These are phyloP conservation scores for Neomicropteryx cornuta DNA, from an alignment of 1,140 invertebrate genomes.

Conservation along the genomic window DNA sequence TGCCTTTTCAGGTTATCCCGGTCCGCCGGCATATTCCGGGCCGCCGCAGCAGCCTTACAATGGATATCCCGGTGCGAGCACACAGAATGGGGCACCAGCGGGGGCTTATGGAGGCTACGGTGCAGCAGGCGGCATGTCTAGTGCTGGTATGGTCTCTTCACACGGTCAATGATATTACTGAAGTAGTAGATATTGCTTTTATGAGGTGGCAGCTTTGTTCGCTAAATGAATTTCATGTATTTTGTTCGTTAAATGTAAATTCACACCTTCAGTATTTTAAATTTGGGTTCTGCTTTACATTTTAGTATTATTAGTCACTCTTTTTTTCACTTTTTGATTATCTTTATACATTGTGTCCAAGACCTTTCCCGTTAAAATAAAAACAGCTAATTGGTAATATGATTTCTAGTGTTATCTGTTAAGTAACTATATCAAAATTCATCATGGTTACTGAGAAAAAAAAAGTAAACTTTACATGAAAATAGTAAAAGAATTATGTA, in stretches of 20 bases:
- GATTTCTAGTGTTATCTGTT: too few species aligned
- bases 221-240: not conserved
- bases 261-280: slow-evolving; percentile 4
- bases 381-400: too few species aligned
- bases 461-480: too few species aligned
- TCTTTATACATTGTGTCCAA: too few species aligned
- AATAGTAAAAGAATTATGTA: too few species aligned
- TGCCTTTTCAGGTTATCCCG: slow-evolving; percentile 18
- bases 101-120: slow-evolving; percentile 14
- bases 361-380: too few species aligned
- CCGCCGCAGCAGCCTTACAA: slow-evolving; percentile 20
- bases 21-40: slow-evolving; percentile 12
- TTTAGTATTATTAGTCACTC: too few species aligned
- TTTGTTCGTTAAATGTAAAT: not conserved
- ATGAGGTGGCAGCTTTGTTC: not conserved
- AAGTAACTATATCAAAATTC: too few species aligned
- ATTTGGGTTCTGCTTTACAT: too few species aligned
- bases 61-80: slow-evolving; percentile 19
- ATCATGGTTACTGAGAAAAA: too few species aligned
- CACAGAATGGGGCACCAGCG: slow-evolving; percentile 18
- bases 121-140: not conserved
- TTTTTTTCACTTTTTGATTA: too few species aligned
- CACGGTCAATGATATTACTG: not conserved
- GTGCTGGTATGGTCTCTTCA: not conserved
- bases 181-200: not conserved